These are phyloP conservation scores for Platysteira castanea DNA, from an alignment of 2,113 vertebrate genomes.

Conservation along the genomic window DNA sequence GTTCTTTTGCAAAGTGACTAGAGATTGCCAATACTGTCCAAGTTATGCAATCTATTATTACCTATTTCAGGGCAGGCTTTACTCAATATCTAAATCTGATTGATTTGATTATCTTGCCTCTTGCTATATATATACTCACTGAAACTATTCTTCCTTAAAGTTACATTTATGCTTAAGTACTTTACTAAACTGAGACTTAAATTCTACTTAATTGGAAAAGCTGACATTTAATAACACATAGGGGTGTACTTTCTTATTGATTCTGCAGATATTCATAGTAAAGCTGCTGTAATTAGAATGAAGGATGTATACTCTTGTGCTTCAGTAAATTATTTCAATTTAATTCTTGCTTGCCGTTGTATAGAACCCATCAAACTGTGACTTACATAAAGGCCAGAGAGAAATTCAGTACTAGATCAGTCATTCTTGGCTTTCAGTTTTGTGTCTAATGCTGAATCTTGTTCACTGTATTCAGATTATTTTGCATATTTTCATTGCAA, in stretches of 20 bases:
- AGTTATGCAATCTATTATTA: not conserved
- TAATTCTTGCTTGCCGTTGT: not conserved
- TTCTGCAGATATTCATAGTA: slow-evolving; percentile 3
- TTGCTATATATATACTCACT: not conserved
- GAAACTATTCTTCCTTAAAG: not conserved
- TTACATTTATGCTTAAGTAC: not conserved
- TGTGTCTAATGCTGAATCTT: not conserved
- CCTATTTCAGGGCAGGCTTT: not conserved
- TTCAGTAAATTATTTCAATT: not conserved
- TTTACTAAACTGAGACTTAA: not conserved
- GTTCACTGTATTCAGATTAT: not conserved
- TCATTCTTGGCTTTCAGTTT: not conserved
- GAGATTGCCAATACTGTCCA: not conserved
- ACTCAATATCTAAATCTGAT: slow-evolving; percentile 12
- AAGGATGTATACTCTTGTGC: not conserved
- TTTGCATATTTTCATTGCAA: not conserved
- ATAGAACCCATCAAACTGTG: not conserved
- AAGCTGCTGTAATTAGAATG: not conserved
- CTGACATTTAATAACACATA: slow-evolving; percentile 15
- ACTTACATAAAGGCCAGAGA: not conserved
- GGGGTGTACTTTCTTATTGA: not conserved
- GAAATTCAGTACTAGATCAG: not conserved
- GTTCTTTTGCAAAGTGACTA: not conserved
- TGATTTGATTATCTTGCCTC: not conserved
- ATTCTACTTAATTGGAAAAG: slow-evolving; percentile 10